These are phyloP conservation scores for Aphrophora alni DNA, from an alignment of 2,888 invertebrate species.

Conservation along the genomic window DNA sequence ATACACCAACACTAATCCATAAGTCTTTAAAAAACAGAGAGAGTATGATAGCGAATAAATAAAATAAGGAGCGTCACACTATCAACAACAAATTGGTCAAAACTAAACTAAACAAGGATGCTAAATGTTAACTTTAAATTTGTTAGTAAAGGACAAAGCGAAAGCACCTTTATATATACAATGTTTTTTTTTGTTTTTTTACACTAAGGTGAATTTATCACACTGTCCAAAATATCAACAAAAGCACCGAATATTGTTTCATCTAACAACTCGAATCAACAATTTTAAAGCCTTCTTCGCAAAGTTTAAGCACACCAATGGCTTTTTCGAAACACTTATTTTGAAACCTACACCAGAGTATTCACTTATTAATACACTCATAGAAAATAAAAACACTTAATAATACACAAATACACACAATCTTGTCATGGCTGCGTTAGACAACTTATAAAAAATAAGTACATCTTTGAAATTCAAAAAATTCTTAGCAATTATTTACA, in stretches of 20 bases:
- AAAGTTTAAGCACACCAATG: neutral
- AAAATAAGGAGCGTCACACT: neutral
- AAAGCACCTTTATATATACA: neutral
- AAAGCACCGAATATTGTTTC: neutral
- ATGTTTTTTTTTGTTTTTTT: no score
- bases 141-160: neutral
- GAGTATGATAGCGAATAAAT: neutral
- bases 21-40: neutral
- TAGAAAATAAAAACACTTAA: neutral
- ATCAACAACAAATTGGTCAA: neutral
- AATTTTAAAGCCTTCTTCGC: neutral
- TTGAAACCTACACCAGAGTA: neutral
- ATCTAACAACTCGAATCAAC: neutral
- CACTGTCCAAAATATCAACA: neutral
- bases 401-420: neutral
- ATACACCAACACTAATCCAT: neutral
- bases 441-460: constrained; percentile 1
- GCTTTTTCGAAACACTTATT: neutral
- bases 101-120: neutral
- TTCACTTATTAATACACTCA: neutral
- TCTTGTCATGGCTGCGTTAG: neutral
- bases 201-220: neutral
- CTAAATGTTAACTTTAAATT: neutral
- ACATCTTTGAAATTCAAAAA: neutral
- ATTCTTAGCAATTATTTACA: neutral